Evolutionary conservation across 2,113 vertebrate genomes (phyloP).

Genomic region (Cololabis saira): DNA sequence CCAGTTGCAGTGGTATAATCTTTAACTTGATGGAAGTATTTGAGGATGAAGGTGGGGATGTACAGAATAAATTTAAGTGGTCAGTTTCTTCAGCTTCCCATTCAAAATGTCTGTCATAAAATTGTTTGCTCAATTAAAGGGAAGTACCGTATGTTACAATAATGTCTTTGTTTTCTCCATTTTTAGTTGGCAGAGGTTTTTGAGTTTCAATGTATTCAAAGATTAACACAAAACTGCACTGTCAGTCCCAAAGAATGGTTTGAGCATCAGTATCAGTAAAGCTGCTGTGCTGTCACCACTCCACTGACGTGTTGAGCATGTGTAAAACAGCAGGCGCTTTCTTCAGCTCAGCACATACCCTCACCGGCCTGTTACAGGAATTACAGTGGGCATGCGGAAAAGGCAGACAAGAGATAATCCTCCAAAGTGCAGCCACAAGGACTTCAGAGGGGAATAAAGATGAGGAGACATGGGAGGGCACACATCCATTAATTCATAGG

Average conservation of each 20-base stretch:
- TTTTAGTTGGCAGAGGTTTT: too few species aligned
- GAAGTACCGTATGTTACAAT: too few species aligned
- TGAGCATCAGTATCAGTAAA: background rate
- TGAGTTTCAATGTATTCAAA: too few species aligned
- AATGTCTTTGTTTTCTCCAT: too few species aligned
- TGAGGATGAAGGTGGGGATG: too few species aligned
- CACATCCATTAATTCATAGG: slow-evolving; percentile 40
- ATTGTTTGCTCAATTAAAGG: too few species aligned
- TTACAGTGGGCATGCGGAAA: slow-evolving; percentile 38
- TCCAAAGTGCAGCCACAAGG: slow-evolving; percentile 49
- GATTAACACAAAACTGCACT: too few species aligned
- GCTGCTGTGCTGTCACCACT: background rate
- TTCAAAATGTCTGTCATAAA: too few species aligned
- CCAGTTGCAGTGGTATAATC: too few species aligned
- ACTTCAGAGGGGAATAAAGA: slow-evolving; percentile 62
- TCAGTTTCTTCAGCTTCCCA: too few species aligned
- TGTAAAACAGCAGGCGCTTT: slow-evolving; percentile 17
- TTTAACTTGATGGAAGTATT: too few species aligned
- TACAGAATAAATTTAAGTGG: too few species aligned
- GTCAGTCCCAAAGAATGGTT: background rate
- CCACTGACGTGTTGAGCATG: background rate
- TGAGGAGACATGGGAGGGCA: slow-evolving; percentile 67
- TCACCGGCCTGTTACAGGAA: slow-evolving; percentile 36
- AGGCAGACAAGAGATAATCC: slow-evolving; percentile 59
- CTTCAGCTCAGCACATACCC: background rate